Evolutionary conservation across 2,888 invertebrate genomes (phyloP).

Genomic region (Idaea dimidiata): DNA sequence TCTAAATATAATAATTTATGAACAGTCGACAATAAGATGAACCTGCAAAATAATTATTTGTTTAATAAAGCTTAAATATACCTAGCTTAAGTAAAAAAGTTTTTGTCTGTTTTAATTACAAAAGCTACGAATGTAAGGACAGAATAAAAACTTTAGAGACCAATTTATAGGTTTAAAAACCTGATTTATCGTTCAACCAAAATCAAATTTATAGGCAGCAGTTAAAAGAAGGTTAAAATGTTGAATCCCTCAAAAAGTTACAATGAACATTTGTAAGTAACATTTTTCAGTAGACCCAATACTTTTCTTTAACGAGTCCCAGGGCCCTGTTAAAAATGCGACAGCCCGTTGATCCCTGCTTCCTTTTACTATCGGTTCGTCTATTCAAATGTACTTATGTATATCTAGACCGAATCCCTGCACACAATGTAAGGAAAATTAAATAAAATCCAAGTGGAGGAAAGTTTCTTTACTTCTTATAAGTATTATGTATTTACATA

Average conservation of each 20-base stretch:
- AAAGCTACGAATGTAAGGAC: too few species aligned
- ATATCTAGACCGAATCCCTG: conserved; percentile 28
- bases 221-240: not conserved
- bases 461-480: conserved; percentile 1
- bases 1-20: too few species aligned
- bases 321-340: conserved; percentile 31
- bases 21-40: too few species aligned
- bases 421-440: conserved; percentile 21
- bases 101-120: too few species aligned
- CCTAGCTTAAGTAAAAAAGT: too few species aligned
- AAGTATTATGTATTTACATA: not conserved
- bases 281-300: conserved; percentile 11
- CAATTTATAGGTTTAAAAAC: not conserved
- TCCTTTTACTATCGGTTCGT: conserved; percentile 28
- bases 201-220: not conserved
- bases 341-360: conserved; percentile 28
- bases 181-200: not conserved
- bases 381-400: conserved; percentile 36
- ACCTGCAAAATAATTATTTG: too few species aligned
- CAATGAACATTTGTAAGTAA: not conserved
- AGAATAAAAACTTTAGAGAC: not conserved
- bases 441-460: conserved; percentile 11
- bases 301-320: conserved; percentile 21
- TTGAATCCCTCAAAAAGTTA: not conserved
- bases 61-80: too few species aligned